Percentiles rank a stretch among this genome's conserved stretches.
Conservation (phyloP, 2,113 vertebrate genomes). For the Psilopogon haemacephalus region DNA sequence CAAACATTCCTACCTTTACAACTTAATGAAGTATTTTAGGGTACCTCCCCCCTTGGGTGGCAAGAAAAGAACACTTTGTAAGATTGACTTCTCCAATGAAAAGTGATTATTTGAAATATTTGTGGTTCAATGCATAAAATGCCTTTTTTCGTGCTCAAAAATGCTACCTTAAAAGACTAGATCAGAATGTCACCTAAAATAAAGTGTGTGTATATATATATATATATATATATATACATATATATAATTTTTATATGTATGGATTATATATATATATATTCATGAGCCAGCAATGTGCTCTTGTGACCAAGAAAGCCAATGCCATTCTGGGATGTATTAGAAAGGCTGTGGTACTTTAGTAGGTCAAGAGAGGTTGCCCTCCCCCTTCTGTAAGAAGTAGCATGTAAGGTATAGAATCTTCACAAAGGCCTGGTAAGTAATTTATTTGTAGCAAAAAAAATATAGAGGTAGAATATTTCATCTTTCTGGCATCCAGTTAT, state of each 20-base stretch:
- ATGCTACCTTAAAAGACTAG: not conserved
- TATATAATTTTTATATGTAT: no score
- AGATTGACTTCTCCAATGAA: not conserved
- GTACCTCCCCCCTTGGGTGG: not conserved
- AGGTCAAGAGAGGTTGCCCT: no score
- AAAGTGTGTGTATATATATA: not conserved
- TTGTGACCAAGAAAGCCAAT: no score
- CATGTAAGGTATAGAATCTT: not conserved
- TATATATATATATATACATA: no score
- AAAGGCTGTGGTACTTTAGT: no score
- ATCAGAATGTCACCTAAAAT: not conserved
- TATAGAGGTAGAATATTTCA: not conserved
- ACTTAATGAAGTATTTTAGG: not conserved
- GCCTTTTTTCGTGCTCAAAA: not conserved
- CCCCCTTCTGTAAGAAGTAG: not conserved
- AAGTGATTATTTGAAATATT: not conserved
- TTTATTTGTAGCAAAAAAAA: not conserved
- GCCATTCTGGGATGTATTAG: no score
- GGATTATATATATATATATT: no score
- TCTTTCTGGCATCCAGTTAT: not conserved
- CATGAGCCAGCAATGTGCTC: no score
- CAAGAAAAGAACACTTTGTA: not conserved
- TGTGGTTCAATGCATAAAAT: not conserved
- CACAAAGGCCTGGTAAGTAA: not conserved
- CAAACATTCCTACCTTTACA: not conserved